A percentile compares a stretch with the other conserved stretches of the same genome.
Evolutionary conservation across 2,888 invertebrate species (phyloP).

Genomic region (Aquatica leii): DNA sequence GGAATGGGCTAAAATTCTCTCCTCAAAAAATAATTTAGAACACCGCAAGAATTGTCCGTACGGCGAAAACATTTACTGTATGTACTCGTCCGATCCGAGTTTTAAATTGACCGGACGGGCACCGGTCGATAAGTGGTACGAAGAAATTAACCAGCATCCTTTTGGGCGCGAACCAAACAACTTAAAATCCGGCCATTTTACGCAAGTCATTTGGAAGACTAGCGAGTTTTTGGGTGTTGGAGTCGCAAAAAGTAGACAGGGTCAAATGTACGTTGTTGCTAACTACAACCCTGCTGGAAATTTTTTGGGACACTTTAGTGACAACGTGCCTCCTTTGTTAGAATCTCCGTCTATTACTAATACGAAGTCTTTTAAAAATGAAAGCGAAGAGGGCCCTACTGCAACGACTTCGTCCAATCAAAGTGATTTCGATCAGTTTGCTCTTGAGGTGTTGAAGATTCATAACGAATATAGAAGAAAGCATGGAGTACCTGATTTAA

Average conservation of each 20-base stretch:
- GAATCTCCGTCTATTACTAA: conserved; percentile 28
- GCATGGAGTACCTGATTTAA: conserved; percentile 66
- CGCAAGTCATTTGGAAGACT: conserved; percentile 76
- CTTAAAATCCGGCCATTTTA: conserved; percentile 74
- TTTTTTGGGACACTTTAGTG: conserved; percentile 75
- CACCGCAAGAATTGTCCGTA: conserved; percentile 81
- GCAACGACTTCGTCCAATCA: conserved; percentile 40
- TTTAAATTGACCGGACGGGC: conserved; percentile 72
- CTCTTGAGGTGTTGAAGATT: conserved; percentile 63
- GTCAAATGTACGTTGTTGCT: conserved; percentile 84
- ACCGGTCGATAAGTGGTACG: conserved; percentile 83
- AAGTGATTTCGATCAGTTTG: conserved; percentile 53
- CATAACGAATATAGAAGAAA: conserved; percentile 70
- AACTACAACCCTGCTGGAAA: conserved; percentile 94
- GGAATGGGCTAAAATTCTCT: conserved; percentile 76
- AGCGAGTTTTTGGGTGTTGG: conserved; percentile 74
- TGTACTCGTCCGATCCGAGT: conserved; percentile 76
- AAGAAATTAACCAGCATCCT: conserved; percentile 69
- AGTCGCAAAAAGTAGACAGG: conserved; percentile 73
- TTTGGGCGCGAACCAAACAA: conserved; percentile 71
- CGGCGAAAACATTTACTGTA: conserved; percentile 85
- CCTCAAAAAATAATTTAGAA: conserved; percentile 71
- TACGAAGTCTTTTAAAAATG: neutral
- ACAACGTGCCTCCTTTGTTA: conserved; percentile 71
- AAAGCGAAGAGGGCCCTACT: neutral